Conservation (phyloP, 2,797 vertebrate genomes). For the Acanthis flammea region DNA sequence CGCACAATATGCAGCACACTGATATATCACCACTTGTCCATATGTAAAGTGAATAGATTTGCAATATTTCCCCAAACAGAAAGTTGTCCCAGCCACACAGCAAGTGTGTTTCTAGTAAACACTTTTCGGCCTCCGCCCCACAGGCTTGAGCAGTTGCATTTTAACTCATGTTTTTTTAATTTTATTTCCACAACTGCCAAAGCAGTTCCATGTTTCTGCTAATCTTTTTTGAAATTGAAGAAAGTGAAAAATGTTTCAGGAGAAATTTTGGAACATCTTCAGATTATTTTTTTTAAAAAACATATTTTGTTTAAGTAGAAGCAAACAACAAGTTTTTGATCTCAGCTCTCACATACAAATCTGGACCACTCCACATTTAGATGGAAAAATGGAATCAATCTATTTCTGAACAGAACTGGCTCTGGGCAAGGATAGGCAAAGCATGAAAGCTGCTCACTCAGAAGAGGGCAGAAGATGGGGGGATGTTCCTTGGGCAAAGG, state of each 20-base stretch:
- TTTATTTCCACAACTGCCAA: neutral
- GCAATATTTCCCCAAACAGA: neutral
- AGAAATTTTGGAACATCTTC: slow-evolving; percentile 24
- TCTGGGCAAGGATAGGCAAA: neutral
- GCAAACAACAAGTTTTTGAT: slow-evolving; percentile 55
- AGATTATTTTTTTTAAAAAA: neutral
- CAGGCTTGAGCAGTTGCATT: slow-evolving; percentile 1
- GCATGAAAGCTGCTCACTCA: neutral
- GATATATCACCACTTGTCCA: neutral
- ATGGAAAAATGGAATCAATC: neutral
- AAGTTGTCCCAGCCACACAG: neutral
- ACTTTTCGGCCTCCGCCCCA: neutral
- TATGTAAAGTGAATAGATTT: neutral
- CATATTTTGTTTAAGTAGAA: slow-evolving; percentile 48
- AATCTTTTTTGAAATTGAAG: neutral
- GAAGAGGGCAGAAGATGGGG: neutral
- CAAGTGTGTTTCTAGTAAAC: neutral
- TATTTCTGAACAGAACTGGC: neutral
- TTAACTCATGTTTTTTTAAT: slow-evolving; percentile 1
- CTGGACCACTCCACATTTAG: neutral
- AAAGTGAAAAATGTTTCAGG: neutral
- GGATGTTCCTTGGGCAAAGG: neutral
- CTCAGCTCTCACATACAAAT: neutral
- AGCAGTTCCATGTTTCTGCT: slow-evolving; percentile 13
- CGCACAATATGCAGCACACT: rapidly evolving